Conservation (phyloP, 2,113 vertebrate species). For the Zapus hudsonius region DNA sequence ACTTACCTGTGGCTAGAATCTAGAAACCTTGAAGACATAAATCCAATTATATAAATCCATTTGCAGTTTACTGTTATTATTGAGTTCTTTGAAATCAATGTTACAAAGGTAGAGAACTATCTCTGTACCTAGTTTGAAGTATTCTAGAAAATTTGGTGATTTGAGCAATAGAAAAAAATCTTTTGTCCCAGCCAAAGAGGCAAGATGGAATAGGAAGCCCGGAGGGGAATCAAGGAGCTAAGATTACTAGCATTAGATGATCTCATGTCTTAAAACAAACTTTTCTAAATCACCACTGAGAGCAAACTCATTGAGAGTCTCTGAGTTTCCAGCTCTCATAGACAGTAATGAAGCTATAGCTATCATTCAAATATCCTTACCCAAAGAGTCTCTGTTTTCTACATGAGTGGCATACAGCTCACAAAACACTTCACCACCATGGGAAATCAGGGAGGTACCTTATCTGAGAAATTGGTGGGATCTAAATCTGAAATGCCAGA, state of each 20-base stretch:
- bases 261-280: not conserved
- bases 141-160: not conserved
- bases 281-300: not conserved
- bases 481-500: not conserved
- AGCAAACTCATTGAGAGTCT: not conserved
- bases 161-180: not conserved
- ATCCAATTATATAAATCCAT: not conserved
- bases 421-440: not conserved
- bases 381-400: not conserved
- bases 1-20: constrained; percentile 5
- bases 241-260: not conserved
- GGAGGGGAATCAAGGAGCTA: not conserved
- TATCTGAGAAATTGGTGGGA: not conserved
- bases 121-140: not conserved
- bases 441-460: not conserved
- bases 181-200: not conserved
- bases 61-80: not conserved
- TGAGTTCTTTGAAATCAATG: not conserved
- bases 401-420: not conserved
- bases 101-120: not conserved
- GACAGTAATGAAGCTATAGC: not conserved
- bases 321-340: not conserved
- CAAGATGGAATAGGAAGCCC: not conserved
- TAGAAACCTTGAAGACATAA: not conserved
- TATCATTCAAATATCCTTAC: not conserved